phyloP scores from a whole-genome alignment of 1,140 invertebrate genomes.

The Sinella curviseta region DNA sequence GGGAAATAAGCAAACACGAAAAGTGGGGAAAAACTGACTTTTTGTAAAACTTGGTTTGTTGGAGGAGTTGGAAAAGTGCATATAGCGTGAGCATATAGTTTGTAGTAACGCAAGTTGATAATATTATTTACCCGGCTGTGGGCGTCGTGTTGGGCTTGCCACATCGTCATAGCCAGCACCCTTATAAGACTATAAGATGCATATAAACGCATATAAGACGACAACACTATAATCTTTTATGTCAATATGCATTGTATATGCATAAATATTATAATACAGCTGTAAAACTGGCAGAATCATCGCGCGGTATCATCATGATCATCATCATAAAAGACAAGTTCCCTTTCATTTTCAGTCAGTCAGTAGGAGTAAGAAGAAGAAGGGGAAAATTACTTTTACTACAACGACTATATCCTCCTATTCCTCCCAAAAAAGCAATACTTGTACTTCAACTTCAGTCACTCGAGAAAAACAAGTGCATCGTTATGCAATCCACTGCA shows the following conservation, averaged over 20 bases:
- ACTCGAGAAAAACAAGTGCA: constrained; percentile 8
- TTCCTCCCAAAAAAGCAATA: too few species aligned
- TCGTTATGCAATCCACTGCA: constrained; percentile 9
- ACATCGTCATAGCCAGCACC: not conserved
- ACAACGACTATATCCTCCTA: too few species aligned
- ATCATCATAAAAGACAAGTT: too few species aligned
- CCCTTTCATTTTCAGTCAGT: not conserved
- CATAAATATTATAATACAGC: too few species aligned
- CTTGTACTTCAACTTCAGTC: not conserved
- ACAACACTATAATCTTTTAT: not conserved
- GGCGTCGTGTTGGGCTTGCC: not conserved
- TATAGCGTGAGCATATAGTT: too few species aligned
- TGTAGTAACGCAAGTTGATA: not conserved
- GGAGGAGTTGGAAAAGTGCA: too few species aligned
- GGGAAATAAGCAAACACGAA: too few species aligned
- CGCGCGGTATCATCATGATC: not conserved
- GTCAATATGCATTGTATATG: too few species aligned
- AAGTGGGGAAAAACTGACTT: too few species aligned
- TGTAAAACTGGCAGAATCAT: too few species aligned
- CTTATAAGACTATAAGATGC: too few species aligned
- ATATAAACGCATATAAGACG: not conserved
- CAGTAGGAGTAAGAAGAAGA: not conserved
- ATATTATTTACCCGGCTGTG: not conserved
- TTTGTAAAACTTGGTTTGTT: too few species aligned
- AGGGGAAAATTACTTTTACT: constrained; percentile 7